Base-by-base conservation (phyloP, 1,140 invertebrate genomes). In the Drosophila obscura region DNA sequence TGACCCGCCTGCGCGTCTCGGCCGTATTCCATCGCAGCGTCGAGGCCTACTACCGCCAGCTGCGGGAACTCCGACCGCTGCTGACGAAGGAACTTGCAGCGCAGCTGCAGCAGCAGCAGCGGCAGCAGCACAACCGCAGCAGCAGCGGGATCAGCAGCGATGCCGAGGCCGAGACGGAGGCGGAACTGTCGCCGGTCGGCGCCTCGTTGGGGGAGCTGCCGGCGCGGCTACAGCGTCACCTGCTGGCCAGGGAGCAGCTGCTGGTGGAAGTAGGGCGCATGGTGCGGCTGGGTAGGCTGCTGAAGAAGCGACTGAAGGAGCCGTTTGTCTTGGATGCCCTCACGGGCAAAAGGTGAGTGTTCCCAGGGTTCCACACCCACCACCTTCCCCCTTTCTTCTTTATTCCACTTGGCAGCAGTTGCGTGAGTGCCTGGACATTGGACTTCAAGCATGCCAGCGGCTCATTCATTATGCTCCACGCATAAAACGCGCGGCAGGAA, bases 11-110 rank as follows among this genome's bases (percentile, higher is more conserved):
- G 5, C 93, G 95, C 66, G 96, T 96, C 6, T 95, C 95, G 1
- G 95, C 95, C 11, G 95, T 96, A 43, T 96, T 96, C 79, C 94
- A 96, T 90, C 93, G 95, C 65, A 95, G 94, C 55, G 94, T 96
- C 45, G 94, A 96, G 80, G 95, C 96, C 90, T 94, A 95, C 50
- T 95, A 94, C 62, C 92, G 91, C 24, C 93, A 94, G 74, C 68
- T 95, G 44, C 87, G 92, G 13, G 93, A 94, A 58, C 78, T 95
- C 31, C 93, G 93, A 13, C 92, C 93, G 35, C 92, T 92, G 2
- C 92, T 94, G n/a, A 88, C 92, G 91, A 48, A 92, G 81, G 91
- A 93, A 50, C 62, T 88, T 7, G 53, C 79, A 46, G 50, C 71
- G 1, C 79, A 83, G 51, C 56, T 81, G 31, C 80, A 78, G 35